These are phyloP conservation scores for Drosophila mayaguana DNA, from an alignment of 2,888 invertebrate species.

Conservation along the genomic window DNA sequence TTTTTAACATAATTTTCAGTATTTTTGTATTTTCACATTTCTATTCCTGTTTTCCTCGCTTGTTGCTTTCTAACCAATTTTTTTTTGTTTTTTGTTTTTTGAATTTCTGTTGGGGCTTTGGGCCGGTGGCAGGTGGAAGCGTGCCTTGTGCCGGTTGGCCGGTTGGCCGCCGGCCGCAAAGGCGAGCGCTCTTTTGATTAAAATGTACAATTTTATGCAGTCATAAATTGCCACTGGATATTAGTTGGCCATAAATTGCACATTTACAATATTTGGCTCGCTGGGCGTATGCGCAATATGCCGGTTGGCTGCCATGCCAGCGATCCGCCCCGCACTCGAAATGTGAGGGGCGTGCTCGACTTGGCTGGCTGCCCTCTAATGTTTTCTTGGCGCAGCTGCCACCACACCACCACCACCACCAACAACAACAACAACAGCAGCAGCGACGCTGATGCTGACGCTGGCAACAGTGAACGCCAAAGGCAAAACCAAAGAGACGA, in stretches of 20 bases:
- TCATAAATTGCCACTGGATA: slow-evolving; percentile 59
- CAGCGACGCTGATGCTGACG: slow-evolving; percentile 32
- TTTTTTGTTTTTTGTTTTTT: background rate
- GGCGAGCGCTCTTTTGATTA: slow-evolving; percentile 22
- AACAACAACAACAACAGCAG: slow-evolving; percentile 14
- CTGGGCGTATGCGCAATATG: slow-evolving; percentile 64
- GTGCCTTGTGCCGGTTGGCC: slow-evolving; percentile 6
- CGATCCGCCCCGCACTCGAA: slow-evolving; percentile 6
- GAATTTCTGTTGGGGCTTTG: slow-evolving; percentile 4
- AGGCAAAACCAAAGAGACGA: slow-evolving; percentile 15
- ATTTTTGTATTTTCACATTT: slow-evolving; percentile 31
- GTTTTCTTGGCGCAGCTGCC: slow-evolving; percentile 68
- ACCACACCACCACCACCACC: slow-evolving; percentile 26
- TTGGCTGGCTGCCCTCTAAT: slow-evolving; percentile 52
- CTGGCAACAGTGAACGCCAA: slow-evolving; percentile 31
- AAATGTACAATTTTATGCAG: slow-evolving; percentile 52
- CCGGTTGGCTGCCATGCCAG: slow-evolving; percentile 20
- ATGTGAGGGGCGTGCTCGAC: slow-evolving; percentile 46
- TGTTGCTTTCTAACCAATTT: background rate
- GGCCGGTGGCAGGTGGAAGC: slow-evolving; percentile 27
- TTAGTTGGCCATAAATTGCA: slow-evolving; percentile 59
- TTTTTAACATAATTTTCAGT: slow-evolving; percentile 63
- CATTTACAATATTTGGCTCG: slow-evolving; percentile 51
- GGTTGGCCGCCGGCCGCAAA: background rate
- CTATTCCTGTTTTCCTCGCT: slow-evolving; percentile 6